Evolutionary conservation across 2,113 vertebrate species (phyloP).

Genomic region (Conger conger): DNA sequence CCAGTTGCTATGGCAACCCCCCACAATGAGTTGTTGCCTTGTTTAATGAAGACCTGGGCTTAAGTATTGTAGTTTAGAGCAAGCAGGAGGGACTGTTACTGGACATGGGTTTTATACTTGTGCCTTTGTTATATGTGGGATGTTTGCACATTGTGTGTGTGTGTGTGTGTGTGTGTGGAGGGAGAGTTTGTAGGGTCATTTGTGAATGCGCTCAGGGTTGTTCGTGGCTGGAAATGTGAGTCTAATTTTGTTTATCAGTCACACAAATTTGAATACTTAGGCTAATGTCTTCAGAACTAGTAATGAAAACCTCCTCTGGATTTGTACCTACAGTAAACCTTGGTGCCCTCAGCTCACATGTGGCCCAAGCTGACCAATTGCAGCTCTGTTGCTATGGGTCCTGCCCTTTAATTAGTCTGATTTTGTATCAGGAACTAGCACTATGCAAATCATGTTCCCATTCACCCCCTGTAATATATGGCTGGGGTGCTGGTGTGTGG

Average conservation of each 20-base stretch:
- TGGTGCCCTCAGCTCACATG: not conserved
- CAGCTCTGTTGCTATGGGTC: constrained; percentile 21
- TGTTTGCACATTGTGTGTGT: not conserved
- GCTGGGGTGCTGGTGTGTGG: constrained; percentile 19
- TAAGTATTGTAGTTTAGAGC: constrained; percentile 47
- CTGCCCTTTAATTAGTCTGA: constrained; percentile 30
- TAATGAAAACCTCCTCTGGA: not conserved
- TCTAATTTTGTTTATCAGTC: not conserved
- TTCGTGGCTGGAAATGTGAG: not conserved
- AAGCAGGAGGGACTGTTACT: constrained; percentile 18
- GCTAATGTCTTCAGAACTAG: not conserved
- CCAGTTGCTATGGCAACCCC: constrained; percentile 50
- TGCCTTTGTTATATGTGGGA: not conserved
- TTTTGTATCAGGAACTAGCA: constrained; percentile 30
- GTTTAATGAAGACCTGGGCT: constrained; percentile 51
- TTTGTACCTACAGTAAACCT: not conserved
- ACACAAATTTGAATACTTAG: not conserved
- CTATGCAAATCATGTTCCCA: constrained; percentile 22
- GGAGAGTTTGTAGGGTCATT: not conserved
- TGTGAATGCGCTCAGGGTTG: not conserved
- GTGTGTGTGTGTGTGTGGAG: not conserved
- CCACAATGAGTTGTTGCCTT: constrained; percentile 50
- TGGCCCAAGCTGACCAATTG: constrained; percentile 14
- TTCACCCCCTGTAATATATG: constrained; percentile 18
- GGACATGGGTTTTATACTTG: not conserved